phyloP scores from a whole-genome alignment of 2,113 vertebrate species.

The Trematocara unimaculatum region DNA sequence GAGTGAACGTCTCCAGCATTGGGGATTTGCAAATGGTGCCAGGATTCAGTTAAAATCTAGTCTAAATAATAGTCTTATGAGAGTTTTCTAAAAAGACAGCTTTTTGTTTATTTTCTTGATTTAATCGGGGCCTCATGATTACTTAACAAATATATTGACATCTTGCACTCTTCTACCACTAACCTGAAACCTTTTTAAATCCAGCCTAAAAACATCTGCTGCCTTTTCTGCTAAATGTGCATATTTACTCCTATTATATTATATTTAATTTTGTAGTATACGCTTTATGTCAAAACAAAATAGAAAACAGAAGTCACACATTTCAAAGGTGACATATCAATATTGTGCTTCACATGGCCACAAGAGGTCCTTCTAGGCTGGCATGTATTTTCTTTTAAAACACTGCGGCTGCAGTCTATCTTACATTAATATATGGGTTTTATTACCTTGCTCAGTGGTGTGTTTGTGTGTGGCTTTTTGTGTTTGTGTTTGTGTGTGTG shows the following conservation, averaged over 20 bases:
- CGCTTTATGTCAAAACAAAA: accelerated
- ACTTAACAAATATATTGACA: not conserved
- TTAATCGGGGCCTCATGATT: accelerated
- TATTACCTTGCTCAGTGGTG: not conserved
- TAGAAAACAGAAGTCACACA: not conserved
- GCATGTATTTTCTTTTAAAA: not conserved
- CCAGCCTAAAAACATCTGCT: not conserved
- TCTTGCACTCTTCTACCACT: not conserved
- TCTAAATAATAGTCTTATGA: not conserved
- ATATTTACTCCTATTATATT: not conserved
- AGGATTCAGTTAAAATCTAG: not conserved
- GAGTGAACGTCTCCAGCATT: not conserved
- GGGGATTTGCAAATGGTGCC: not conserved
- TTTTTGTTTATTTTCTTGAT: not conserved
- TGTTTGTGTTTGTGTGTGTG: not conserved
- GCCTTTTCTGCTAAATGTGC: not conserved
- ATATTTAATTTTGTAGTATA: not conserved
- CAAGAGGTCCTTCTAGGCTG: not conserved
- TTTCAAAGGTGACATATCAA: not conserved
- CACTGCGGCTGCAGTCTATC: not conserved
- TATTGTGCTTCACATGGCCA: not conserved
- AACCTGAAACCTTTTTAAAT: not conserved
- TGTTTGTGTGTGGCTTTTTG: not conserved
- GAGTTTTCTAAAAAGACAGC: not conserved
- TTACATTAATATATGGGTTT: accelerated